These are phyloP conservation scores for Atta texana DNA, from an alignment of 1,140 invertebrate species.

Conservation along the genomic window DNA sequence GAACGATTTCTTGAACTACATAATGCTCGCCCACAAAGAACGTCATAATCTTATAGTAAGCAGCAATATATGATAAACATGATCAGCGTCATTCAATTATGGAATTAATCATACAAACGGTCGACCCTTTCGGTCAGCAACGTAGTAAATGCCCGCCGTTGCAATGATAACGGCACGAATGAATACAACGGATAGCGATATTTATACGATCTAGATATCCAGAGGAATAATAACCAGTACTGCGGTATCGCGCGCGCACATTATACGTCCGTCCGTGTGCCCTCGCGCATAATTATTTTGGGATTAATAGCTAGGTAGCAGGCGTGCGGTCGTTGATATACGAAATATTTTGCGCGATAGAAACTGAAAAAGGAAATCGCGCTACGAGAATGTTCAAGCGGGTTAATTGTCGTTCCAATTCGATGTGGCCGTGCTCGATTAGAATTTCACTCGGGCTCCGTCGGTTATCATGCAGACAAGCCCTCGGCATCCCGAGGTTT, in stretches of 20 bases:
- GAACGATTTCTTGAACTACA: not conserved
- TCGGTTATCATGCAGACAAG: conserved; percentile 42
- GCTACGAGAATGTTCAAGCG: conserved; percentile 15
- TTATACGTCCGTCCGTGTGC: not conserved
- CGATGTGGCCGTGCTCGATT: conserved; percentile 59
- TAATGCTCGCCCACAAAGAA: not conserved
- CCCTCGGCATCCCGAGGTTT: conserved; percentile 34
- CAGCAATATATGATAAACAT: not conserved
- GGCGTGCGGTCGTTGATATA: not conserved
- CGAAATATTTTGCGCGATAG: conserved; percentile 64
- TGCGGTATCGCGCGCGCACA: conserved; percentile 66
- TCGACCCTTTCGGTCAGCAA: conserved; percentile 69
- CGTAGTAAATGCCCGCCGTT: conserved; percentile 73
- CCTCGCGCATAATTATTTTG: conserved; percentile 74
- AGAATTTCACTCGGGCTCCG: conserved; percentile 44
- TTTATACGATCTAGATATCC: conserved; percentile 77
- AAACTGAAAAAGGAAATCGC: not conserved
- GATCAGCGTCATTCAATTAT: conserved; percentile 73
- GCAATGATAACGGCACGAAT: conserved; percentile 75
- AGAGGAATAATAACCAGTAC: conserved; percentile 73
- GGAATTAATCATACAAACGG: conserved; percentile 73
- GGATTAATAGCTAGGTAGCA: conserved; percentile 67
- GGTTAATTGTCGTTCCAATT: conserved; percentile 66
- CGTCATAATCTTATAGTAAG: conserved; percentile 33
- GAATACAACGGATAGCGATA: conserved; percentile 77